Evolutionary conservation across 2,113 vertebrate species (phyloP), one percentile per base, ranked within the genome.

Genomic region (Poeciliopsis occidentalis): DNA sequence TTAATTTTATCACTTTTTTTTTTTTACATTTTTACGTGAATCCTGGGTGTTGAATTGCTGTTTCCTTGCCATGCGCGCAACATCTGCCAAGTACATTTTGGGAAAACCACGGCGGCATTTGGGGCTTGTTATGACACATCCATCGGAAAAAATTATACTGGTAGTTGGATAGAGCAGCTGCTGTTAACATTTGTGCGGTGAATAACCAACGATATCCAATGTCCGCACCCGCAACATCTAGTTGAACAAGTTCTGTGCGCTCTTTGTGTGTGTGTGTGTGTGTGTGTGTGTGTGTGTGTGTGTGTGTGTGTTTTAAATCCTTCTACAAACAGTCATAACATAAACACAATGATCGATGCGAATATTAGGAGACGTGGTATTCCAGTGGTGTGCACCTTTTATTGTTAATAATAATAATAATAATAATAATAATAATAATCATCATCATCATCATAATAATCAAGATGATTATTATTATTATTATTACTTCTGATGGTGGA

Each of bases 231-330:
- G 6, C 17, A 32, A 11, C 12, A 71, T 74, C 75, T 54, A 60
- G 71, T 0, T 67, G 37, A 76, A 44, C 69, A 62, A 71, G 71
- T 73, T 61, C 12, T 54, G 39, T 80, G 70, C 39, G 44, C 2
- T 1, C 34, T 37, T 3, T 12, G 29, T 29, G 29, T 29, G 29
- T 29, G 29, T 29, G 29, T 29, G 29, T 29, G 29, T 29, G 29
- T 29, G 29, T 29, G 29, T 29, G 29, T 29, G 29, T 2, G 29
- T 29, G 29, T 2, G 29, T 29, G 29, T 2, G 29, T 29, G 29
- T 2, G 29, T 29, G 29, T 2, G 29, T 29, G 29, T 29, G 29
- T 29, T 29, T 34, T 41, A 64, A 64, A 67, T 66, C 15, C n/a
- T 10, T 66, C 19, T 7, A 34, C 41, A 30, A 62, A 60, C 71